Conservation (phyloP, 2,888 invertebrate genomes). For the Eupithecia inturbata region DNA sequence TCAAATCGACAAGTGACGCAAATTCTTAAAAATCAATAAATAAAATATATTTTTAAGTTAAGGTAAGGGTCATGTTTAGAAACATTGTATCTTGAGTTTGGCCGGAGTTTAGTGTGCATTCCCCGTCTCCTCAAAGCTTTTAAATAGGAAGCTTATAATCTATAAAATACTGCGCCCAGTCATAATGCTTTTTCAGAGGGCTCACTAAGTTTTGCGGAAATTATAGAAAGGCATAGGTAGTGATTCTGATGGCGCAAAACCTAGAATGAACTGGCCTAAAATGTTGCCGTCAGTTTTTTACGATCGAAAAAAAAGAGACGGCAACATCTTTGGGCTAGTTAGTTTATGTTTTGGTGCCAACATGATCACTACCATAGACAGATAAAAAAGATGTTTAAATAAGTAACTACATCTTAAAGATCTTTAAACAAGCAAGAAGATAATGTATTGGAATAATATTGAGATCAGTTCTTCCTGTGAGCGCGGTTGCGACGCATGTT, state of each 20-base stretch:
- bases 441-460: conserved; percentile 7
- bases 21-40: no score
- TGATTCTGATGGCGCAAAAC: no score
- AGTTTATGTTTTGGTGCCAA: neutral
- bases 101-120: neutral
- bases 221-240: neutral
- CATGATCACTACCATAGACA: neutral
- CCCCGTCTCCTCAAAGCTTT: neutral
- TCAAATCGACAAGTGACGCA: no score
- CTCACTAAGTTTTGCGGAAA: neutral
- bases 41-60: no score
- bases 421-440: neutral
- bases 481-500: conserved; percentile 92
- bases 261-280: neutral
- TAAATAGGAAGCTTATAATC: no score
- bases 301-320: neutral
- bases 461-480: conserved; percentile 89
- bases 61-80: neutral
- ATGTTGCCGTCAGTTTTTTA: neutral
- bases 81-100: neutral
- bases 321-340: neutral
- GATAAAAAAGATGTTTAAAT: neutral
- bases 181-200: neutral
- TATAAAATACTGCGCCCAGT: neutral
- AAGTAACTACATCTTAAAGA: neutral